Evolutionary conservation across 2,797 vertebrate genomes (phyloP), one percentile per base, ranked within the genome.

Genomic region (Poecile montanus): DNA sequence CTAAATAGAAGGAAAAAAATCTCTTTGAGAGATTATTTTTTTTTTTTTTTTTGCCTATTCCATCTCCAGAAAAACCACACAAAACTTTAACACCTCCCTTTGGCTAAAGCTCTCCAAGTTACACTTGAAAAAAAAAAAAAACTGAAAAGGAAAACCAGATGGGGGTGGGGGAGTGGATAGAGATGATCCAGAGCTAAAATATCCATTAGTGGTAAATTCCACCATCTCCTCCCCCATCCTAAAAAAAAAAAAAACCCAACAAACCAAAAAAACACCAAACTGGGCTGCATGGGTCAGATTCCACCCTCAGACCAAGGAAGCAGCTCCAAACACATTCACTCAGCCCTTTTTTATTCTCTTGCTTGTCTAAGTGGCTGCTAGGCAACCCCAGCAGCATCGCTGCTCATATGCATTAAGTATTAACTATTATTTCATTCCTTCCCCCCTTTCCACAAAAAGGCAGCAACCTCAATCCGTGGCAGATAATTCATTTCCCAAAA

Each of bases 361-460:
- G 91, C 95, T 95, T 48, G 47, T 76, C 95, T 91, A 44, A 53
- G 21, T 9, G 82, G 96, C 96, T 97, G 96, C 95, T 96, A 97
- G 93, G 96, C 96, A 96, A 95, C 95, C 92, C 10, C 19, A 72
- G 91, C 87, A 91, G 96, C 93, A 88, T 75, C 47, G 76, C 77
- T 72, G 81, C 88, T 85, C 92, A 81, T 88, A 90, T 93, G 94
- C 86, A 89, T 94, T 83, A 92, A 95, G 80, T 89, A 96, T 82
- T 94, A 83, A 92, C 87, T 84, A 95, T 89, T 76, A 94, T 79
- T 94, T 91, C 47, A 27, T 82, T 77, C 79, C 70, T 84, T 71
- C 25, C 78, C 48, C 57, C 44, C 11, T 77, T 73, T 8, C 75
- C 26, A 73, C 84, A 85, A 90, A 93, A 82, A 80, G 93, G 85